Percentiles rank a stretch among this genome's conserved stretches.
Conservation (phyloP, 1,140 invertebrate genomes). For the Rhopalosiphum maidis region DNA sequence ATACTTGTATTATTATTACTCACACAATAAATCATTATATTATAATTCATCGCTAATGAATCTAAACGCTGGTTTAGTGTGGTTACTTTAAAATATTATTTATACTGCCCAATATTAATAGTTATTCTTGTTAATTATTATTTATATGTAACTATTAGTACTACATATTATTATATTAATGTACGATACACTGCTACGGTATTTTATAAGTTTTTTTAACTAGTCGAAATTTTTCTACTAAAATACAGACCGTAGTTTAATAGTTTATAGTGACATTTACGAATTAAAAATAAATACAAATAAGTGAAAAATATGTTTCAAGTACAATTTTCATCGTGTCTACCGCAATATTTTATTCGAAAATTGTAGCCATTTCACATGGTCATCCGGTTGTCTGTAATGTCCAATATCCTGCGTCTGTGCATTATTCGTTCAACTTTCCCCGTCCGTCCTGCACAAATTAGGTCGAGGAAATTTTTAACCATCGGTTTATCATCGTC, state of each 20-base stretch:
- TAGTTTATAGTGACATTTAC: neutral
- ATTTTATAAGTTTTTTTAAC: neutral
- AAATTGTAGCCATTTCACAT: neutral
- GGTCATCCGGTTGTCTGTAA: conserved; percentile 23
- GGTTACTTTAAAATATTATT: neutral
- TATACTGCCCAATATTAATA: neutral
- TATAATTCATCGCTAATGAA: neutral
- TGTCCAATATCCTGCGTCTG: conserved; percentile 18
- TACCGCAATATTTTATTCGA: neutral
- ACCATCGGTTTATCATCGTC: conserved; percentile 33
- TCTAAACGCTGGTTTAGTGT: neutral
- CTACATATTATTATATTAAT: too few relatives aligned
- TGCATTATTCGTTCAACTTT: conserved; percentile 42
- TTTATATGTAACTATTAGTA: neutral
- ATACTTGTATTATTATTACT: neutral
- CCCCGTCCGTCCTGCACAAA: conserved; percentile 29
- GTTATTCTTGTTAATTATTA: neutral
- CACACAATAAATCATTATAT: neutral
- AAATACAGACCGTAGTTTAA: neutral
- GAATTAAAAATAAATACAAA: neutral
- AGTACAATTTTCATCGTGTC: neutral
- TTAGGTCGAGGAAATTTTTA: conserved; percentile 50
- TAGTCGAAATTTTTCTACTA: neutral
- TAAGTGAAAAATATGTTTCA: neutral
- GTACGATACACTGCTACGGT: too few relatives aligned